Base-by-base conservation (phyloP, 2,113 vertebrate genomes). In the Agelaius phoeniceus region DNA sequence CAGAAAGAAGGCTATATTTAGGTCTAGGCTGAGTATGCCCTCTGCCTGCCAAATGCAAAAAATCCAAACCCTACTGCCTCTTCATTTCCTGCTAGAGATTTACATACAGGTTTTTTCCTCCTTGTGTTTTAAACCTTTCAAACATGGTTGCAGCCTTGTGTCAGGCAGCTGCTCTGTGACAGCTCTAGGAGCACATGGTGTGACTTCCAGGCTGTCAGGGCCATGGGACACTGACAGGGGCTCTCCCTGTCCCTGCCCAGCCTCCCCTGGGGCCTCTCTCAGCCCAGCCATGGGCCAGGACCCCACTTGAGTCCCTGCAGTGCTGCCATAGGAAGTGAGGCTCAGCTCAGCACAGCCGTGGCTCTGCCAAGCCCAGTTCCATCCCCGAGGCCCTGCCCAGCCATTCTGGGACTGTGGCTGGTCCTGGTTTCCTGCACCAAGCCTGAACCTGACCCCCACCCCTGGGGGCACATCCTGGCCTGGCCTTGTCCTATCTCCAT, bases 31-130 rank as follows among this genome's bases (percentile, higher is more conserved):
- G 65, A 89, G 65, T 86, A 77, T 95, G 92, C 88, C 93, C 95
- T 97, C 93, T 97, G 94, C 72, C 88, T 94, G 96, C 57, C 85
- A 96, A 93, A 84, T 52, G 59, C 27, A 74, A 91, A 82, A 90
- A 43, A 46, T 51, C 8, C 43, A 57, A 79, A 51, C 27, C 35
- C 48, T 75, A 86, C 27, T 77, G 41, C 16, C 33, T 91, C 66
- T 61, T 49, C 11, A 6, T 91, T 89, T 92, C 65, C 85, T 89
- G 68, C 31, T 59, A 37, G 41, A 75, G 44, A 35, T 13, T 71
- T 86, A 33, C 6, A 11, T 22, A 5, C 18, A 15, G 5, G 35
- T 58, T 82, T 63, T 63, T 74, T 51, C 27, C 54, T 89, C 13
- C 26, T 24, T 67, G 21, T 54, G 58, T 73, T 85, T 73, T 51